Base-by-base conservation (phyloP, 2,797 vertebrate species). In the Tiaroga cobitis region DNA sequence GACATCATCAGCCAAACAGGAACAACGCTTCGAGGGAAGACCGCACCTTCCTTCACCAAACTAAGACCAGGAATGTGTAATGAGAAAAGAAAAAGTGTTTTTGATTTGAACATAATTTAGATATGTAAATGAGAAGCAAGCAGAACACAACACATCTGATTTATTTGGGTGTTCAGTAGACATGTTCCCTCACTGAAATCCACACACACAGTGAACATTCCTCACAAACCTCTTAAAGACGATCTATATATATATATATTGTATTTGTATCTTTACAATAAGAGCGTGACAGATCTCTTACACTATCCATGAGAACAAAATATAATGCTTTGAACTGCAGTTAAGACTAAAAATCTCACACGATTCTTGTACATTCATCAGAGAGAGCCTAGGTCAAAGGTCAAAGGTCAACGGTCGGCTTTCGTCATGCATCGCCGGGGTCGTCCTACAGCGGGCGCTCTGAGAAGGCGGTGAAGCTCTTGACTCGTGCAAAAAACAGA, bases 391-490 rank as follows among this genome's bases (percentile, higher is more conserved):
- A n/a, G n/a, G n/a, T n/a, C n/a, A n/a, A n/a, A 37, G 9, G 56
- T 29, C 21, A 74, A 61, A 26, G 26, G 73, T 49, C 18, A 8
- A 34, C 75, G 76, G 87, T 83, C 86, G 43, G 41, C 77, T 78
- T 88, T 81, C 88, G 39, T 39, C 65, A 76, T 88, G 76, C 89
- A 86, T 84, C 73, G 87, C 51, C 80, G 37, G 67, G 41, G 56
- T 74, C 83, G 89, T 87, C 91, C 96, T 94, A 99, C 86, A 99
- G 96, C 2, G 98, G 98, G 91, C 96, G 95, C 90, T 98, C 97
- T 0, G 98, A 98, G 91, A 96, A 96, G 3, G 98, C 96, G 10
- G 97, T 99, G 91, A 97, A 99, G 93, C 97, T 98, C 94, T 97
- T 99, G 92, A 98, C 98, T 84, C 98, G 97, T 90, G 97, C 96